phyloP scores from a whole-genome alignment of 2,113 vertebrate genomes.

The Zosterops pallidus region DNA sequence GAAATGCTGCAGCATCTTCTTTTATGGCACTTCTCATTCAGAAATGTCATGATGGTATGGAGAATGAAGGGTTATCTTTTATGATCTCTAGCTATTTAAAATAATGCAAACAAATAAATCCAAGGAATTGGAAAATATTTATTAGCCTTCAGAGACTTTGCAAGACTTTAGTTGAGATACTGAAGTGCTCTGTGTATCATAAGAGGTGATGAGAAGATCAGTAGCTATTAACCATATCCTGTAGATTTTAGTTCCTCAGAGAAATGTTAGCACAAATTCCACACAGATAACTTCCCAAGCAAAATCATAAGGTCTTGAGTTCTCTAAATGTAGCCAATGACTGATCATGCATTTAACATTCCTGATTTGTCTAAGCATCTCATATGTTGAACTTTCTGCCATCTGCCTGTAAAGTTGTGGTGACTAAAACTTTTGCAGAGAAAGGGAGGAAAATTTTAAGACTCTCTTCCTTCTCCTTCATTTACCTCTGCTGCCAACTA shows the following conservation, averaged over 20 bases:
- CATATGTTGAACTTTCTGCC: not conserved
- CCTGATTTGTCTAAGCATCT: not conserved
- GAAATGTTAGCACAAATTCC: not conserved
- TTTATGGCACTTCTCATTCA: conserved; percentile 62
- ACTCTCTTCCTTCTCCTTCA: not conserved
- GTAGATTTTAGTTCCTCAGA: not conserved
- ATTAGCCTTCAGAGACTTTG: conserved; percentile 51
- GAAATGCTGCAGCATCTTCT: conserved; percentile 45
- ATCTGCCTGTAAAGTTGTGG: not conserved
- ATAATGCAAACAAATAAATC: conserved; percentile 75
- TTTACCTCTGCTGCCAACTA: not conserved
- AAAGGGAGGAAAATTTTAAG: not conserved
- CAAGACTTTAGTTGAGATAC: conserved; percentile 31
- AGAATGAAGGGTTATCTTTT: conserved; percentile 68
- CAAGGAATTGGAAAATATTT: conserved; percentile 57
- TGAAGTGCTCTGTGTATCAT: not conserved
- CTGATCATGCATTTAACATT: not conserved
- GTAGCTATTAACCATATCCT: conserved; percentile 8
- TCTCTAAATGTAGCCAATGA: not conserved
- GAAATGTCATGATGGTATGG: conserved; percentile 67
- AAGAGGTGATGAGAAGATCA: conserved; percentile 19
- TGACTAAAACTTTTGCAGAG: not conserved
- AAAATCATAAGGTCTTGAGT: not conserved
- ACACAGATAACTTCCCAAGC: not conserved
- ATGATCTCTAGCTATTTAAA: conserved; percentile 68